Base-by-base conservation (phyloP, 2,113 vertebrate species). In the Cyphomyrus discorhynchus region DNA sequence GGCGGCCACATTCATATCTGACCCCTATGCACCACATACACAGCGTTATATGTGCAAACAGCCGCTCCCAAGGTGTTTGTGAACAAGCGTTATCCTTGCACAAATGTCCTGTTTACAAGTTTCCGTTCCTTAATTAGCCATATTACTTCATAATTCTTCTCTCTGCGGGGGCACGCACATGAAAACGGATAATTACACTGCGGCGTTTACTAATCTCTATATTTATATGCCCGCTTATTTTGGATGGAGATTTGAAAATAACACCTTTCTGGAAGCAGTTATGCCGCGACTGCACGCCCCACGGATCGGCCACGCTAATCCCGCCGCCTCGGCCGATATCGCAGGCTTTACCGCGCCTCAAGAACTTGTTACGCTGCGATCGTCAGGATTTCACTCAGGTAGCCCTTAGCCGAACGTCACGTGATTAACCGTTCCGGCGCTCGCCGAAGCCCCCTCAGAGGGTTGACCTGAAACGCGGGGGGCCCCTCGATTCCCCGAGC, bases 11-110 rank as follows among this genome's bases (percentile, higher is more conserved):
- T 90, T 94, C 90, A 85, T 88, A 93, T 89, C 89, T 24, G 70
- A 93, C n/a, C 50, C 90, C 91, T 35, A 46, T 90, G 92, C 2
- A 84, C 86, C n/a, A 91, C 80, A 88, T 90, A 91, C 0, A 6
- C 21, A 46, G 90, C 93, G 91, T 90, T 89, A 92, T 91, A 46
- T 89, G 83, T 88, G 91, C 31, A 82, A 89, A 89, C 88, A 89
- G 13, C 35, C 17, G 5, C 39, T 47, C 53, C 82, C 82, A 52
- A 49, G 35, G 70, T 82, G 47, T 21, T 45, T 47, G 24, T 42
- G n/a, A 39, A 39, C 35, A 10, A 88, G 15, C 15, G 8, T 46
- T 45, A 27, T 31, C 56, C 19, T 24, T 45, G 87, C 39, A 46
- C 56, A 45, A 17, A 66, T 42, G 56, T 66, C 35, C 53, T 62